Evolutionary conservation across 2,888 invertebrate species (phyloP), one percentile per base, ranked within the genome.

Genomic region (Stegophylla sp.): DNA sequence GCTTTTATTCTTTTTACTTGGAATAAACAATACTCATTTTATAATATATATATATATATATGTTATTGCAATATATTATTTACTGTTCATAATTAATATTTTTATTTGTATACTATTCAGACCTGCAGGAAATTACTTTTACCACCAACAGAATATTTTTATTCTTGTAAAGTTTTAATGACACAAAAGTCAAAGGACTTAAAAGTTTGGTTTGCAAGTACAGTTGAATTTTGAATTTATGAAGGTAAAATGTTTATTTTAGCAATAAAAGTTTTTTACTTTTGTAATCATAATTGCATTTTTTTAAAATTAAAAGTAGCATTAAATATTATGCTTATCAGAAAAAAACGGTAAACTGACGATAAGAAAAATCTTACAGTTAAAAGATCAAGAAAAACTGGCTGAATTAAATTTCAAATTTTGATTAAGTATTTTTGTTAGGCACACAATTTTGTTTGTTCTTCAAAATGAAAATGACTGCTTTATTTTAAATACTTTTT

Each of bases 101-200:
- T 23, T 12, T 12, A 7, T 17, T 17, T 12, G 34, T 34, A 34
- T 34, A 34, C 34, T n/a, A 7, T 34, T 5, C 34, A 34, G 3
- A 34, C 4, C 34, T 7, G 34, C 17, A 69, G 43, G 13, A 72
- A 23, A 15, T 59, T 20, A 15, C 20, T 34, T 71, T 71, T 34
- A 71, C 20, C 41, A 56, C n/a, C 15, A 17, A 4, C n/a, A 1
- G 20, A 43, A 66, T 13, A 66, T 59, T 72, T 26, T 59, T 26
- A 10, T 59, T 15, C 3, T 5, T 59, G 12, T 23, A 59, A 43
- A 9, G 56, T 56, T 72, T 26, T 72, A 72, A 72, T 1, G 43
- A n/a, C 23, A 26, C 43, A 43, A 59, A 56, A 23, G 43, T n/a
- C 13, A 72, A 72, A 45, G 23, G 28, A 72, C 28, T 51, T 69